Base-by-base conservation (phyloP, 2,888 invertebrate genomes). In the Homarus gammarus region DNA sequence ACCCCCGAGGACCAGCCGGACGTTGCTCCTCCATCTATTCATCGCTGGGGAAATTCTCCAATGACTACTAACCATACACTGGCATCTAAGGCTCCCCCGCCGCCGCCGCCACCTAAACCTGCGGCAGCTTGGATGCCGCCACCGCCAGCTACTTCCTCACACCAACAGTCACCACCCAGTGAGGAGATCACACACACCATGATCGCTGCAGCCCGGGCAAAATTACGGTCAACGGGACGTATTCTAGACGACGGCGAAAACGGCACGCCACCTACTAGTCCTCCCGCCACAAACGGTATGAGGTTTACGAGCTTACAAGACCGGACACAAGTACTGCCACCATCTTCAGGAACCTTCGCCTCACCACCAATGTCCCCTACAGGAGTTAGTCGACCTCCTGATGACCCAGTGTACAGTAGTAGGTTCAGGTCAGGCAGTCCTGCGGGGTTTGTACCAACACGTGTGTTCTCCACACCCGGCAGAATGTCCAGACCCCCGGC, bases 81-180 rank as follows among this genome's bases (percentile, higher is more conserved):
- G n/a, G 79, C 56, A n/a, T 44, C 83, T 15, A 88, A 87, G 31
- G 85, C 91, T 8, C 91, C 91, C 0, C 85, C 87, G 8, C 85
- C 92, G 18, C 90, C 90, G 18, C 89, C 89, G 12, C 92, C 92
- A 2, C 92, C 90, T 2, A 92, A 92, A 82, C 87, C 89, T 38
- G 40, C 83, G 2, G 72, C 72, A 40, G 51, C 70, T 15, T 90
- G 90, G 90, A 91, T 44, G 51, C 84, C 88, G 3, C 70, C 78
- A 12, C n/a, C 88, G 2, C 40, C 77, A 1, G n/a, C 56, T 10
- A 70, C 83, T 12, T 78, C 87, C 18, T 77, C 40, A 8, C 86
- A 82, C 12, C 82, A 83, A 8, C n/a, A 22, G 10, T 77, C 83
- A n/a, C 78, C 90, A 12, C 64, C 68, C 18, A 31, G 49, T n/a